These are phyloP conservation scores for Strigops habroptila DNA, from an alignment of 2,113 vertebrate genomes.

Conservation along the genomic window DNA sequence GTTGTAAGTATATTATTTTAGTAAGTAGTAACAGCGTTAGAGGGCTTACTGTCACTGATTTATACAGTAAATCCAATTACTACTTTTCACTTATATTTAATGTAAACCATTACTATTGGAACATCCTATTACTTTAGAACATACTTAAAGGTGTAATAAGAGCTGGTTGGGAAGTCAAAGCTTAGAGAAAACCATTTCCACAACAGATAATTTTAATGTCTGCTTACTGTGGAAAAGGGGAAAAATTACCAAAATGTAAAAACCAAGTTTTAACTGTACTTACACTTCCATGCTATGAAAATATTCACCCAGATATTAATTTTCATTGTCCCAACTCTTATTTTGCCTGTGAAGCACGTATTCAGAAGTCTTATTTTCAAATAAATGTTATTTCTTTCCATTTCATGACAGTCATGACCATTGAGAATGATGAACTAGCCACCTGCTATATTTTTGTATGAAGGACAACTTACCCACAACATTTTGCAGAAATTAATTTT, in stretches of 20 bases:
- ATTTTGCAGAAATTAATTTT: neutral
- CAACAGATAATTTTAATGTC: neutral
- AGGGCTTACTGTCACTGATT: neutral
- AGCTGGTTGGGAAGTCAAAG: neutral
- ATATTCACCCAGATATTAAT: neutral
- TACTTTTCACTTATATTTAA: neutral
- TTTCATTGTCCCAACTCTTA: neutral
- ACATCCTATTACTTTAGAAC: neutral
- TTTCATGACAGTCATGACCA: neutral
- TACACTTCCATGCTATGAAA: neutral
- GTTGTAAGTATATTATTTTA: neutral
- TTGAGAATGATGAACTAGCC: neutral
- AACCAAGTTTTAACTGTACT: neutral
- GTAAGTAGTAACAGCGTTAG: neutral
- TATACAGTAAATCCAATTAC: neutral
- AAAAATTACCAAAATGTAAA: neutral
- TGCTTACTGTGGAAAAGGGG: neutral
- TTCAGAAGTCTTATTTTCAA: neutral
- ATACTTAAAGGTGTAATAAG: neutral
- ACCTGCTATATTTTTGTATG: neutral
- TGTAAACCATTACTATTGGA: neutral
- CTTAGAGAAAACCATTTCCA: neutral
- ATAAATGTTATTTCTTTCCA: neutral
- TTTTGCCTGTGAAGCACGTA: neutral
- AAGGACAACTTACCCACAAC: neutral